These are phyloP conservation scores for Pharmacophagus antenor DNA, from an alignment of 2,888 invertebrate genomes.

Conservation along the genomic window DNA sequence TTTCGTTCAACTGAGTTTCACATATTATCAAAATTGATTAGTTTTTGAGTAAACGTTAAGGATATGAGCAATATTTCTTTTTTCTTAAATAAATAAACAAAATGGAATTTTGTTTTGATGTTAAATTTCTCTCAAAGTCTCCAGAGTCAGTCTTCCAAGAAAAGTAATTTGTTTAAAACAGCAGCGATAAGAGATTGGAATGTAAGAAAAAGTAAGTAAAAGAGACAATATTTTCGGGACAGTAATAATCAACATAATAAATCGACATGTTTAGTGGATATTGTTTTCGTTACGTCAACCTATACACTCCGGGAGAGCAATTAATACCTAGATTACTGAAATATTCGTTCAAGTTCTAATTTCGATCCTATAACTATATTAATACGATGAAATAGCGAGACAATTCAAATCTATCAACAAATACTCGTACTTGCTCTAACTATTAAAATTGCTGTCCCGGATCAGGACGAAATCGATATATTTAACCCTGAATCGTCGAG, in stretches of 20 bases:
- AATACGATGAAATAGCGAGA: conserved; percentile 53
- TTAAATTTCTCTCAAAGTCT: conserved; percentile 45
- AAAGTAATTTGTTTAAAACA: conserved; percentile 63
- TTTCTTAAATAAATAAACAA: conserved; percentile 61
- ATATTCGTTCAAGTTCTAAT: conserved; percentile 53
- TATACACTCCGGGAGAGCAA: conserved; percentile 58
- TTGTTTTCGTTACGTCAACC: conserved; percentile 42
- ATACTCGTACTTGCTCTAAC: conserved; percentile 61
- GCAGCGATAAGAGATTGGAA: conserved; percentile 53
- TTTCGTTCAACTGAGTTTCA: conserved; percentile 48
- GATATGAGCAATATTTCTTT: conserved; percentile 62
- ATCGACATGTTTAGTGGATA: conserved; percentile 48
- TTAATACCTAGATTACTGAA: conserved; percentile 37
- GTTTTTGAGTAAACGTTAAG: conserved; percentile 49
- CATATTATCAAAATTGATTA: conserved; percentile 25
- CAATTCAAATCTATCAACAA: conserved; percentile 63
- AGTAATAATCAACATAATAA: conserved; percentile 50
- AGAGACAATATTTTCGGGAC: conserved; percentile 32
- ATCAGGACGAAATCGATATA: conserved; percentile 65
- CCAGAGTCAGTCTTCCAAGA: conserved; percentile 75
- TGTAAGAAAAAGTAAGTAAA: conserved; percentile 55
- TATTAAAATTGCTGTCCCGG: conserved; percentile 72
- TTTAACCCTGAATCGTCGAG: conserved; percentile 25
- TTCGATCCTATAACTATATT: conserved; percentile 52
- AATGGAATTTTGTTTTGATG: conserved; percentile 39